Evolutionary conservation across 2,113 vertebrate species (phyloP), one percentile per base, ranked within the genome.

Genomic region (Semnornis frantzii): DNA sequence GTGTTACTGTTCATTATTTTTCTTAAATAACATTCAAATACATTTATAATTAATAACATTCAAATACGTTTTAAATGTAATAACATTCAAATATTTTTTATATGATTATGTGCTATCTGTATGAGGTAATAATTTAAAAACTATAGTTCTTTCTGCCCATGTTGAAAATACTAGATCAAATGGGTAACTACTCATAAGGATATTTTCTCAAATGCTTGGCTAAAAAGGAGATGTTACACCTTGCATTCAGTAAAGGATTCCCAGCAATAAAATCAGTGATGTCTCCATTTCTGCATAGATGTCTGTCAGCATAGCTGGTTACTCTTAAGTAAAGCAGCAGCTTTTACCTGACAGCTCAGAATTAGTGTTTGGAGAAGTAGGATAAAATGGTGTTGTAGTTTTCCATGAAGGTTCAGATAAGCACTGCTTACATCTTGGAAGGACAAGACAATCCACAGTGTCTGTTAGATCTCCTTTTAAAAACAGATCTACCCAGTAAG

Each of bases 1-100:
- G 1, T 33, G 11, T 46, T 72, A 7, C 7, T 3, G 0, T 30
- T 63, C 0, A 0, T 57, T 48, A 6, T 31, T 87, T 70, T 76
- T 70, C 44, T 75, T 25, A 78, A 68, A 55, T 85, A n/a, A 70
- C 60, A 15, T 54, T 65, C 11, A 63, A 57, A 57, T 30, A 30
- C 28, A 57, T 44, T 44, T 44, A 12, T 9, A 42, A 42, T 10
- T 42, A 68, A 55, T 85, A n/a, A 69, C 64, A 15, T 57, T 65
- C 11, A 63, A 30, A 57, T 30, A 18, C 28, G 30, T 44, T 44
- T 44, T 42, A 13, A 42, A 42, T 42, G 42, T 42, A 68, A 50
- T 85, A n/a, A 70, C 60, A 15, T 54, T 65, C 11, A 63, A 57
- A 57, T 30, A 30, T 48, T 30, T 90, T 77, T 55, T 66, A 14